Evolutionary conservation across 1,140 invertebrate species (phyloP).

Genomic region (Hylaeus anthracinus): DNA sequence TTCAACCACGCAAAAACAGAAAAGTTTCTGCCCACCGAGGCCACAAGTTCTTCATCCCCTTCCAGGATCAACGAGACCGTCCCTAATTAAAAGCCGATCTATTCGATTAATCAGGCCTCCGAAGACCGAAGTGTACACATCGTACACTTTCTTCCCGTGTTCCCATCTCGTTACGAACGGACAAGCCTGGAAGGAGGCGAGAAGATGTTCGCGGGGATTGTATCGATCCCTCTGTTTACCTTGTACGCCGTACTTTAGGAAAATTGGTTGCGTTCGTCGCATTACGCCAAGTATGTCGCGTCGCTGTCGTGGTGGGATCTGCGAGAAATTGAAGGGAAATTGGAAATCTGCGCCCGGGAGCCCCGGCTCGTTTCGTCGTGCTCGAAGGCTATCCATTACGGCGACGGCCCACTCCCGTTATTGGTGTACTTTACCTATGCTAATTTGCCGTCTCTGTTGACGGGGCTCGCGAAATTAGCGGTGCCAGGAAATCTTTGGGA

Average conservation of each 20-base stretch:
- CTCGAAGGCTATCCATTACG: neutral
- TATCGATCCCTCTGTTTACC: neutral
- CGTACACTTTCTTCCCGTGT: neutral
- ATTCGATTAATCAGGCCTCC: conserved; percentile 14
- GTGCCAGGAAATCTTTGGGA: too few species aligned
- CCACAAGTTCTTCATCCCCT: too few species aligned
- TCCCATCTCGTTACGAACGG: neutral
- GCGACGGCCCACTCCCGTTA: neutral
- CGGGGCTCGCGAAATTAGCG: conserved; percentile 5
- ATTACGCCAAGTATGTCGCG: neutral
- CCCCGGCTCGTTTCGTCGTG: neutral
- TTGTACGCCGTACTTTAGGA: neutral
- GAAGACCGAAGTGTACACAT: neutral
- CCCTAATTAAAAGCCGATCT: conserved; percentile 26
- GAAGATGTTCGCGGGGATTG: neutral
- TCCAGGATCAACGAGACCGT: neutral
- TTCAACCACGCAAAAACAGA: too few species aligned
- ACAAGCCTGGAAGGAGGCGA: neutral
- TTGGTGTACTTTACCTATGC: neutral
- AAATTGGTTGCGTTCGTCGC: neutral
- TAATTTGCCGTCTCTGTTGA: neutral
- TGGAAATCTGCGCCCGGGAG: neutral
- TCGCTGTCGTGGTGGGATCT: neutral
- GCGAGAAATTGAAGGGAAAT: neutral
- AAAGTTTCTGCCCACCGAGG: too few species aligned